A percentile compares a stretch with the other conserved stretches of the same genome.
These are phyloP conservation scores for Physella acuta DNA, from an alignment of 1,140 invertebrate species.

Conservation along the genomic window DNA sequence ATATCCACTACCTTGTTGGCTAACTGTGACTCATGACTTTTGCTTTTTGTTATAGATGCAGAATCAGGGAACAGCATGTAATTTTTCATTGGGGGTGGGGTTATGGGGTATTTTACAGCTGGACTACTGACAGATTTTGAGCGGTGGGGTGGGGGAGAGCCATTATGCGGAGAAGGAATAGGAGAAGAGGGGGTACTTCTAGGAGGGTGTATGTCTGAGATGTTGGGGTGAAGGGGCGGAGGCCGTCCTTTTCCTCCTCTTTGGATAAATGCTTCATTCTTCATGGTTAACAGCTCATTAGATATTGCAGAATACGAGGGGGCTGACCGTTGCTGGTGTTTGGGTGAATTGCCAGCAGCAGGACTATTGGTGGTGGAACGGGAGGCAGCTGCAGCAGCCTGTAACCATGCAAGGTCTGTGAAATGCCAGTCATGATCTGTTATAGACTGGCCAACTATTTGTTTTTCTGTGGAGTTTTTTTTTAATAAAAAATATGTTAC, in stretches of 20 bases:
- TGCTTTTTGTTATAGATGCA: constrained; percentile 77
- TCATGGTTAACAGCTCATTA: not conserved
- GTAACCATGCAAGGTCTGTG: constrained; percentile 69
- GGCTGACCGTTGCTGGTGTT: constrained; percentile 49
- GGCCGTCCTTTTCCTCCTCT: constrained; percentile 18
- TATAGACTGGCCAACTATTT: constrained; percentile 63
- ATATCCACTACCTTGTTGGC: constrained; percentile 66
- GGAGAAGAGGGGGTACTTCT: constrained; percentile 54
- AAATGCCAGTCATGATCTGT: constrained; percentile 62
- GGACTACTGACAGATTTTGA: constrained; percentile 46
- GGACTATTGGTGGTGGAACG: constrained; percentile 40
- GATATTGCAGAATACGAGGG: constrained; percentile 36
- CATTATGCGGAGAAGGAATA: constrained; percentile 35
- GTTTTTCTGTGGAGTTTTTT: constrained; percentile 65
- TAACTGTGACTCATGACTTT: constrained; percentile 88
- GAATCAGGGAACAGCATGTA: constrained; percentile 61
- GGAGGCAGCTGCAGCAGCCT: constrained; percentile 28
- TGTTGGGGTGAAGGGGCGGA: constrained; percentile 25
- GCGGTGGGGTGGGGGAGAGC: constrained; percentile 19
- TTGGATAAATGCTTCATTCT: not conserved
- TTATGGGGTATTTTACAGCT: constrained; percentile 72
- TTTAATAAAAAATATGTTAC: constrained; percentile 9
- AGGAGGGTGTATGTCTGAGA: constrained; percentile 36
- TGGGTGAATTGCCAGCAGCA: constrained; percentile 43
- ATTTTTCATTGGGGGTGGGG: constrained; percentile 76